Conservation (phyloP, 1,140 invertebrate species). For the Anastrepha obliqua region DNA sequence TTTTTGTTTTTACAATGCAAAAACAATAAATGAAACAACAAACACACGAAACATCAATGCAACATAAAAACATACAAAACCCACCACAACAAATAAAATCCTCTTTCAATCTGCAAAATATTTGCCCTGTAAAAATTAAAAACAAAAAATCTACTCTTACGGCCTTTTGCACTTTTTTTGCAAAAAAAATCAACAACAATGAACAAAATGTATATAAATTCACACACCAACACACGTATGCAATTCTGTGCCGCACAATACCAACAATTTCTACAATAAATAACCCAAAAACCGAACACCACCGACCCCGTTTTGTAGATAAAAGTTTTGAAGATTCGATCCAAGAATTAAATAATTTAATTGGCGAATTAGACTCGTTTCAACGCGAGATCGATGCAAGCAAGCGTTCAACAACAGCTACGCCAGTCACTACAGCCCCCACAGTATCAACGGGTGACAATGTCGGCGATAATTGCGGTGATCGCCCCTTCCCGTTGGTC, state of each 20-base stretch:
- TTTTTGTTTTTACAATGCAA: constrained; percentile 48
- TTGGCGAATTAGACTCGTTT: constrained; percentile 75
- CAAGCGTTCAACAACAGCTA: constrained; percentile 62
- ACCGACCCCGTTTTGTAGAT: constrained; percentile 61
- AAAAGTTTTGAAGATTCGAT: constrained; percentile 74
- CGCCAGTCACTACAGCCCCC: constrained; percentile 58
- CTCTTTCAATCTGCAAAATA: background rate
- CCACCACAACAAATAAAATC: constrained; percentile 25
- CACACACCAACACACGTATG: background rate
- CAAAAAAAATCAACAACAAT: background rate
- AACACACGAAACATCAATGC: constrained; percentile 48
- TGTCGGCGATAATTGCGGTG: background rate
- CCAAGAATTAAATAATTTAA: constrained; percentile 74
- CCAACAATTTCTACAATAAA: constrained; percentile 18
- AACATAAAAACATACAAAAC: constrained; percentile 9
- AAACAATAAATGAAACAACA: constrained; percentile 43
- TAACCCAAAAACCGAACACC: constrained; percentile 23
- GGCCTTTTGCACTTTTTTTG: background rate
- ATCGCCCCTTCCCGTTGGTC: constrained; percentile 52
- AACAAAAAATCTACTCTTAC: constrained; percentile 24
- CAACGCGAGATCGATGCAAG: constrained; percentile 74
- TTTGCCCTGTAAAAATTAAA: background rate
- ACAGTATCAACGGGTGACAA: constrained; percentile 56
- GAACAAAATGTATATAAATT: constrained; percentile 48
- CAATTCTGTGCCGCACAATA: constrained; percentile 32